Percentiles rank a stretch among this genome's conserved stretches.
These are phyloP conservation scores for Microtus oregoni DNA, from an alignment of 2,113 vertebrate genomes.

Conservation along the genomic window DNA sequence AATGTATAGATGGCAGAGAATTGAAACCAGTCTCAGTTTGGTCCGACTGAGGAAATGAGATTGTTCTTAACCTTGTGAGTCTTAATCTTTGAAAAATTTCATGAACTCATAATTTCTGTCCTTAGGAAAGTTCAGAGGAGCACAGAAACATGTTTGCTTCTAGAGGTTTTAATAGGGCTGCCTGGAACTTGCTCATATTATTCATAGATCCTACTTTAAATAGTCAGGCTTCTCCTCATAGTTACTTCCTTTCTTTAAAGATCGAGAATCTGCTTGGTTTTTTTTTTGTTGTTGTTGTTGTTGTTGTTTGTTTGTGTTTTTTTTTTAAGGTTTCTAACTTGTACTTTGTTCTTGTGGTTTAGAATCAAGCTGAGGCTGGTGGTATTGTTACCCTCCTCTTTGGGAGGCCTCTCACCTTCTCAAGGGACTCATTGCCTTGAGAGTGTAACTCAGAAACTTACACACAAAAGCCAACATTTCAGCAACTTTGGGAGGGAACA, in stretches of 20 bases:
- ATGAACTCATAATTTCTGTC: conserved; percentile 16
- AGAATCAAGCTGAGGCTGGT: conserved; percentile 45
- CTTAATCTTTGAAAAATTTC: conserved; percentile 48
- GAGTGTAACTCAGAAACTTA: conserved; percentile 31
- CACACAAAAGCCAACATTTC: conserved; percentile 23
- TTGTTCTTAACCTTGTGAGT: conserved; percentile 55
- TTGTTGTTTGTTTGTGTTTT: too few relatives aligned
- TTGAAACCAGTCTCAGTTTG: not conserved
- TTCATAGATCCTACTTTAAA: not conserved
- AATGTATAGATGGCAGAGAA: not conserved
- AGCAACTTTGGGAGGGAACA: not conserved
- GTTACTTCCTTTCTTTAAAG: not conserved
- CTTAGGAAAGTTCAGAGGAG: conserved; percentile 41
- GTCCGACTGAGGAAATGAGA: conserved; percentile 16
- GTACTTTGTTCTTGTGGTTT: conserved; percentile 35
- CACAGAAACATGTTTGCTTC: not conserved
- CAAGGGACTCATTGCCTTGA: conserved; percentile 54
- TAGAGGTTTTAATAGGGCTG: not conserved
- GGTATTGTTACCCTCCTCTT: not conserved
- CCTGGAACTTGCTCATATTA: not conserved
- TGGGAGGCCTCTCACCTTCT: conserved; percentile 32
- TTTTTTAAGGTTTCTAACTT: conserved; percentile 13
- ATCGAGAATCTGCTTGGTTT: not conserved
- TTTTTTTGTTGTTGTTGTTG: too few relatives aligned
- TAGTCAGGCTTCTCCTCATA: not conserved